Evolutionary conservation across 1,140 invertebrate genomes (phyloP).

Genomic region (Magallana ariakensis): DNA sequence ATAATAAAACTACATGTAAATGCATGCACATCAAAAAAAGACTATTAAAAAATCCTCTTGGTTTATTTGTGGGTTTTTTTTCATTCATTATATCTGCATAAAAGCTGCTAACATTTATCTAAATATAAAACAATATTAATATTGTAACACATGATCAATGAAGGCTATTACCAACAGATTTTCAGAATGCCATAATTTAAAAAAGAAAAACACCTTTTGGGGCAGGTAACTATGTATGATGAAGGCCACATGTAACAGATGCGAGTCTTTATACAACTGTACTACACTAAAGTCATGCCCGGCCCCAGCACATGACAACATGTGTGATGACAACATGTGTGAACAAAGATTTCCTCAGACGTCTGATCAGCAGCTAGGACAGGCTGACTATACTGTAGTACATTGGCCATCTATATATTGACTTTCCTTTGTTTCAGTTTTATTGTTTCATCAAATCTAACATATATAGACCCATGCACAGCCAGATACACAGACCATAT

Average conservation of each 20-base stretch:
- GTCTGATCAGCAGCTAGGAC: background rate
- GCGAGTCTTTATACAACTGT: background rate
- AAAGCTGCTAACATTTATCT: no score
- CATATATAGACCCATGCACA: no score
- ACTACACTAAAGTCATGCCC: background rate
- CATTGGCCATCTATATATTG: background rate
- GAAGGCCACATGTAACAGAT: background rate
- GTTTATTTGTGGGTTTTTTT: no score
- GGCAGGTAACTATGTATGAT: background rate
- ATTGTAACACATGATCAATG: no score
- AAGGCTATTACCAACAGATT: no score
- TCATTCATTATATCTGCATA: no score
- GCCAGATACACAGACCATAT: no score
- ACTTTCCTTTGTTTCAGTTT: slow-evolving; percentile 1
- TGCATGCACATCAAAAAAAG: no score
- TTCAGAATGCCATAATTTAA: background rate
- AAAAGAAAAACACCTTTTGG: background rate
- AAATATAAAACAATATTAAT: no score
- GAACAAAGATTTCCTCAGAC: slow-evolving; percentile 1
- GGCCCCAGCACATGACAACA: background rate
- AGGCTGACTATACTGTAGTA: background rate
- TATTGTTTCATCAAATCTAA: background rate
- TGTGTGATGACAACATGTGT: background rate
- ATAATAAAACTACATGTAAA: no score
- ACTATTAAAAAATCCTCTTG: no score